Evolutionary conservation across 2,113 vertebrate genomes (phyloP).

Genomic region (Stigmatopora argus): DNA sequence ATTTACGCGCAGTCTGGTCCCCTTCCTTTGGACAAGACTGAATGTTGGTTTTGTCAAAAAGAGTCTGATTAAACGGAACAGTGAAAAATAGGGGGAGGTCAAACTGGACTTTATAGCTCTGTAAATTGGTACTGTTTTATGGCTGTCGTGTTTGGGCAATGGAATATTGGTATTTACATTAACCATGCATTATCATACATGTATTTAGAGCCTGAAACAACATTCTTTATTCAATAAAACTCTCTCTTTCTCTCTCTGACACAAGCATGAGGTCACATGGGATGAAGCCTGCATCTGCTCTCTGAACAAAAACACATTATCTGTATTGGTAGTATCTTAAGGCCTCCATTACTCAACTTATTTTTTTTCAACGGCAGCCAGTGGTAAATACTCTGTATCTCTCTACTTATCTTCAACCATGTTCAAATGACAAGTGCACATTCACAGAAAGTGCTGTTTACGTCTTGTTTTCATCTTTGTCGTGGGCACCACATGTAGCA

Average conservation of each 20-base stretch:
- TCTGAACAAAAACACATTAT: conserved; percentile 27
- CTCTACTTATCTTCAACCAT: not conserved
- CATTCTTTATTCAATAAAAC: not conserved
- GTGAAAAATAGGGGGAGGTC: conserved; percentile 33
- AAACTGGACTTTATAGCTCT: conserved; percentile 34
- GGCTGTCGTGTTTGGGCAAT: conserved; percentile 2
- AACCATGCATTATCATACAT: not conserved
- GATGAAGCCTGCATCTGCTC: conserved; percentile 29
- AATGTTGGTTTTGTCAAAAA: conserved; percentile 55
- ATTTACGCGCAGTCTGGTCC: conserved; percentile 67
- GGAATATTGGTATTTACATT: conserved; percentile 4
- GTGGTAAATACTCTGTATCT: too few relatives aligned
- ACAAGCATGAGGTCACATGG: conserved; percentile 19
- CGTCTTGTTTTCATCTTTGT: not conserved
- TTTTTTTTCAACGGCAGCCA: too few relatives aligned
- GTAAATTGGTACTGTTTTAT: conserved; percentile 11
- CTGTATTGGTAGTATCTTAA: conserved; percentile 23
- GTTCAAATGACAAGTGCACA: conserved; percentile 27
- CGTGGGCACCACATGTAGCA: conserved; percentile 37
- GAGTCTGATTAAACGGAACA: conserved; percentile 35
- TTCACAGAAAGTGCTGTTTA: conserved; percentile 49
- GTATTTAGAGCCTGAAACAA: not conserved
- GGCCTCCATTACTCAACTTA: not conserved
- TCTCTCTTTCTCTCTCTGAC: not conserved
- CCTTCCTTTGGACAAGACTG: conserved; percentile 42